A percentile compares a stretch with the other conserved stretches of the same genome.
Evolutionary conservation across 2,797 vertebrate genomes (phyloP).

Genomic region (Notamacropus eugenii): DNA sequence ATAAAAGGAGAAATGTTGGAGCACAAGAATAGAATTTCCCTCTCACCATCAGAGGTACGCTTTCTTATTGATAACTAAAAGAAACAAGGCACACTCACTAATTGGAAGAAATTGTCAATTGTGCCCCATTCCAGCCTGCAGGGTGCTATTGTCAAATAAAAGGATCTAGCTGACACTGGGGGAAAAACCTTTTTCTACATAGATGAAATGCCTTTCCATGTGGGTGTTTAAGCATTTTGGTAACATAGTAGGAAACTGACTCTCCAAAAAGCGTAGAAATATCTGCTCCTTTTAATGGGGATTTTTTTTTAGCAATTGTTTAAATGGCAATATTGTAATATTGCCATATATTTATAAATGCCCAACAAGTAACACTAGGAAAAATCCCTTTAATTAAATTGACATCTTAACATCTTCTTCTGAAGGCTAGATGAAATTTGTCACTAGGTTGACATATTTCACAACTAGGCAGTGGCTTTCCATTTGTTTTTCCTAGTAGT

Average conservation of each 20-base stretch:
- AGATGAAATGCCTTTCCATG: slow-evolving; percentile 10
- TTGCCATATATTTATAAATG: slow-evolving; percentile 56
- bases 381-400: slow-evolving; percentile 70
- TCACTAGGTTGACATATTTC: slow-evolving; percentile 74
- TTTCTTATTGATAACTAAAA: slow-evolving; percentile 17
- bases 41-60: not conserved
- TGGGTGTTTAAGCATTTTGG: slow-evolving; percentile 14
- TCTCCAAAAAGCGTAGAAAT: slow-evolving; percentile 47
- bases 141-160: not conserved
- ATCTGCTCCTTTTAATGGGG: slow-evolving; percentile 9
- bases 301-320: slow-evolving; percentile 16
- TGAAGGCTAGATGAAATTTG: slow-evolving; percentile 60
- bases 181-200: slow-evolving; percentile 1
- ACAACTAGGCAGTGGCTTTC: slow-evolving; percentile 63
- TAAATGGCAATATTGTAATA: slow-evolving; percentile 19
- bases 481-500: slow-evolving; percentile 62
- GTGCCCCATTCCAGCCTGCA: not conserved
- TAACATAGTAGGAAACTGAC: not conserved
- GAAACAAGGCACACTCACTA: not conserved
- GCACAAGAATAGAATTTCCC: not conserved
- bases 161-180: slow-evolving; percentile 28
- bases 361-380: slow-evolving; percentile 59
- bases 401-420: slow-evolving; percentile 61
- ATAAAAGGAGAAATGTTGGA: not conserved
- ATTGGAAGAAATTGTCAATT: slow-evolving; percentile 33